These are phyloP conservation scores for Salmo trutta DNA, from an alignment of 2,797 vertebrate species.

Conservation along the genomic window DNA sequence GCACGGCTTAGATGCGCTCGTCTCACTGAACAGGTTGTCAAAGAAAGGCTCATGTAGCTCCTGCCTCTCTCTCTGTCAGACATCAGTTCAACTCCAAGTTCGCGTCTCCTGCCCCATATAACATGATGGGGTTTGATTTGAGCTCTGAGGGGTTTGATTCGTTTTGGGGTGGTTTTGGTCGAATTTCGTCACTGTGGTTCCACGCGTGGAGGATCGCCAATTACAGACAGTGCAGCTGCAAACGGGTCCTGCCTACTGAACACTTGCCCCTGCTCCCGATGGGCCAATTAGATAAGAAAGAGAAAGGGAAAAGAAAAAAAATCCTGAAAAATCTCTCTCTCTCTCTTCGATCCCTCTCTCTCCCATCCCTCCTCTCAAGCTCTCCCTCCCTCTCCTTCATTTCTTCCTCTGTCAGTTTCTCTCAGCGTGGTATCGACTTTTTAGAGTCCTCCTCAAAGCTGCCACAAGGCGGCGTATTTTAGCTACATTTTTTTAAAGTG, in stretches of 20 bases:
- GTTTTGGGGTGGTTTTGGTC: conserved; percentile 42
- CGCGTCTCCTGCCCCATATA: not conserved
- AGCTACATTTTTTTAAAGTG: conserved; percentile 37
- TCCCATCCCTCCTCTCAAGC: not conserved
- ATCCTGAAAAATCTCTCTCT: conserved; percentile 30
- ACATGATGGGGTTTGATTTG: too few relatives aligned
- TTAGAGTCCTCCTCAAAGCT: conserved; percentile 23
- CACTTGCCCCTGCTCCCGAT: conserved; percentile 66
- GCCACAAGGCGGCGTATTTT: conserved; percentile 71
- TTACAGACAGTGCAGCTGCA: conserved; percentile 69
- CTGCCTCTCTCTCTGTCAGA: not conserved
- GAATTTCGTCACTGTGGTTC: conserved; percentile 33
- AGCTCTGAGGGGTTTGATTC: not conserved
- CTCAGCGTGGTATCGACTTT: conserved; percentile 10
- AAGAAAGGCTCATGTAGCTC: conserved; percentile 25
- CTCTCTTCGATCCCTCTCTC: not conserved
- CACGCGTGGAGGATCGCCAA: conserved; percentile 66
- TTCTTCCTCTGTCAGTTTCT: conserved; percentile 31
- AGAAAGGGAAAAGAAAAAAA: conserved; percentile 42
- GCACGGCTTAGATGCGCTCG: conserved; percentile 35
- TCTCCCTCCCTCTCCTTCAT: not conserved
- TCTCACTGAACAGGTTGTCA: conserved; percentile 68
- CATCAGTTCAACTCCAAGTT: not conserved
- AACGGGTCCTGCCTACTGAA: conserved; percentile 69
- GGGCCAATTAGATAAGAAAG: conserved; percentile 79